phyloP scores from a whole-genome alignment of 53 echinoderm and acorn worm genomes.

The Paracentrotus lividus region DNA sequence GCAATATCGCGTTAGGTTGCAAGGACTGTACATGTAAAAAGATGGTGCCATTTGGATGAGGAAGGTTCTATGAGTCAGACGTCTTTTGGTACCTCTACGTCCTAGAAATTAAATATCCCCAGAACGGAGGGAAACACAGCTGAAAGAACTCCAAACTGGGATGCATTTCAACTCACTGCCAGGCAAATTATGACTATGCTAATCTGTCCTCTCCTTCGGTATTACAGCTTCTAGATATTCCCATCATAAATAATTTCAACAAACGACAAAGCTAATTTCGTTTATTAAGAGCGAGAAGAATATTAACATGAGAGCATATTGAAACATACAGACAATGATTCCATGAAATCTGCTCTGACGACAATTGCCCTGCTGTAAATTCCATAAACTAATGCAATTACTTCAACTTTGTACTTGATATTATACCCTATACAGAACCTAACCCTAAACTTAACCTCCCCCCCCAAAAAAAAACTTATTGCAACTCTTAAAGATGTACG shows the following conservation, averaged over 20 bases:
- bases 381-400: too few relatives aligned
- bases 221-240: neutral
- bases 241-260: neutral
- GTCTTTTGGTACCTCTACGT: neutral
- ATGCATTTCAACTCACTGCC: neutral
- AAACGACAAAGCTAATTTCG: too few relatives aligned
- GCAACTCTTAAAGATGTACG: too few relatives aligned
- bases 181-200: neutral
- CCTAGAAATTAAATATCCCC: slow-evolving; percentile 39
- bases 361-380: too few relatives aligned
- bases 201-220: neutral
- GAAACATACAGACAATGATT: too few relatives aligned
- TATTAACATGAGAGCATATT: too few relatives aligned
- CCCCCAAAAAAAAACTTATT: too few relatives aligned
- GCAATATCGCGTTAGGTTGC: slow-evolving; percentile 11
- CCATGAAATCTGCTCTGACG: too few relatives aligned
- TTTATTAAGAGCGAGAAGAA: too few relatives aligned
- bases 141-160: neutral
- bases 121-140: slow-evolving; percentile 13
- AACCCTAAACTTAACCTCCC: too few relatives aligned
- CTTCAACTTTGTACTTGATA: too few relatives aligned
- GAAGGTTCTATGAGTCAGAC: slow-evolving; percentile 1
- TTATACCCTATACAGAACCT: too few relatives aligned
- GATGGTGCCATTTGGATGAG: slow-evolving; percentile 30
- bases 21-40: neutral